Evolutionary conservation across 1,140 invertebrate genomes (phyloP).

Genomic region (Drosophila trapezifrons): DNA sequence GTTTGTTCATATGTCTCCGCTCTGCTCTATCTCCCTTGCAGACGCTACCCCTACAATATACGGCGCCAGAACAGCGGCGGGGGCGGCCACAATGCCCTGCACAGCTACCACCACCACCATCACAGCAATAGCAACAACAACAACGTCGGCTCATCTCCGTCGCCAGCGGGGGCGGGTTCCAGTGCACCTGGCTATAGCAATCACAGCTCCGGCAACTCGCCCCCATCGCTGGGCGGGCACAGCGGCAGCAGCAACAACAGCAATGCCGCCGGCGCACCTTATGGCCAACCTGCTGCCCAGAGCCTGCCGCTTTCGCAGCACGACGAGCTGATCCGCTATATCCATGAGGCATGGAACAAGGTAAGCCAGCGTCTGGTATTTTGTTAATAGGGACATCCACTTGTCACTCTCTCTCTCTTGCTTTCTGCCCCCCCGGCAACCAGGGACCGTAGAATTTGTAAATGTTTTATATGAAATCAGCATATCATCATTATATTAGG

Average conservation of each 20-base stretch:
- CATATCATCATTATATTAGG: too few relatives aligned
- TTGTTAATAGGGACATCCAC: background rate
- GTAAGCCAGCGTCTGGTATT: conserved; percentile 42
- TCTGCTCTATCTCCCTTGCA: conserved; percentile 29
- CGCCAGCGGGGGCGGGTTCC: conserved; percentile 49
- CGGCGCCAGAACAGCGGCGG: conserved; percentile 63
- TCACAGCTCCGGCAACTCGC: conserved; percentile 65
- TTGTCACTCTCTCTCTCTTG: conserved; percentile 10
- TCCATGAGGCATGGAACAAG: conserved; percentile 81
- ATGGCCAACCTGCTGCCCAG: conserved; percentile 36
- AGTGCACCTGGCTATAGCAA: conserved; percentile 66
- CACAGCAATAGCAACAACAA: conserved; percentile 66
- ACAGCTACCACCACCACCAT: conserved; percentile 70
- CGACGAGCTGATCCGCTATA: conserved; percentile 81
- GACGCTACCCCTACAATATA: conserved; percentile 76
- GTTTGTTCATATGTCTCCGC: background rate
- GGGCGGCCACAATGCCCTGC: conserved; percentile 46
- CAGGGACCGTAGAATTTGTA: conserved; percentile 31
- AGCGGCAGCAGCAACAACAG: conserved; percentile 44
- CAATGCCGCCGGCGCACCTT: conserved; percentile 14
- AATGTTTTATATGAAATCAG: too few relatives aligned
- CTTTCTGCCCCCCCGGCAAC: conserved; percentile 20
- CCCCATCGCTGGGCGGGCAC: conserved; percentile 27
- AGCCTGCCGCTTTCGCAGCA: conserved; percentile 75
- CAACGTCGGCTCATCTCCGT: conserved; percentile 39